Base-by-base conservation (phyloP, 2,113 vertebrate genomes). In the Octodon degus region DNA sequence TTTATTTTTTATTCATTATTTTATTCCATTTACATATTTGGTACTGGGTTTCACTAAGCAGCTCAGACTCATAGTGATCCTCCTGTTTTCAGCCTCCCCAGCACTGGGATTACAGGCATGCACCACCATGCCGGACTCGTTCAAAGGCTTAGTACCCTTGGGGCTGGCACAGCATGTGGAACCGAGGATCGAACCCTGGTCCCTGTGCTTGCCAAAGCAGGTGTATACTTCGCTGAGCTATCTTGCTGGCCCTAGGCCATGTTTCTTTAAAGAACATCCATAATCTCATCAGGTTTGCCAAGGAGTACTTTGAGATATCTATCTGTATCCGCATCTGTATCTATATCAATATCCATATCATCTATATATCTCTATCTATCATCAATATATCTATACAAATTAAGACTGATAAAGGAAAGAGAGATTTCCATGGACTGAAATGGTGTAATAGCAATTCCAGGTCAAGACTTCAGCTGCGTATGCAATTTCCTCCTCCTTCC, bases 231-330 rank as follows among this genome's bases (percentile, higher is more conserved):
- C 17, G 16, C 55, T 58, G 16, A 58, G 17, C 55, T 16, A 58
- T 58, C 55, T 58, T 5, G 16, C 55, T 58, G 55, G 55, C 55
- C 55, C 55, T 77, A 95, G 82, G 58, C 27, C 24, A 79, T 25
- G 40, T 67, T 55, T 76, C 16, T 88, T 86, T 72, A 90, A 89
- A 96, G 62, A 50, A 77, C 68, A 85, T 24, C 62, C 83, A 65
- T 17, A 70, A 34, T 67, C 40, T 91, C 34, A 83, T 24, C 67
- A 92, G 53, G 68, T 86, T 93, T 43, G 43, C 50, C 80, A 93
- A 85, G 70, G 32, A 86, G 58, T 43, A 25, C 53, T 82, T 77
- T 72, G 43, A 86, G 25, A 87, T 85, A 10, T 25, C n/a, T 84
- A 3, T 47, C 13, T 84, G 3, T 58, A 50, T 55, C 17, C 32